Evolutionary conservation across 2,113 vertebrate genomes (phyloP).

Genomic region (Furnarius figulus): DNA sequence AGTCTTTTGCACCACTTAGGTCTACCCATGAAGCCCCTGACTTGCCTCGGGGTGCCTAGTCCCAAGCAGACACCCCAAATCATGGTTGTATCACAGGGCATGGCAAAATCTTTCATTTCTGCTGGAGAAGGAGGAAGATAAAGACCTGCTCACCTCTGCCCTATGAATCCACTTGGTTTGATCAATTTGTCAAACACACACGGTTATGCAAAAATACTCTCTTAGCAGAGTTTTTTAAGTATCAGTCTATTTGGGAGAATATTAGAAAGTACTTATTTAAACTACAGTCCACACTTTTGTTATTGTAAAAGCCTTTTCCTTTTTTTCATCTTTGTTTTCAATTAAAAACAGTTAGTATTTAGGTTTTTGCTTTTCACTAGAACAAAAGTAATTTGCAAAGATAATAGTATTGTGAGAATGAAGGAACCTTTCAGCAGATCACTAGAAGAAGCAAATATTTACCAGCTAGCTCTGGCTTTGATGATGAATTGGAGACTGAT

Average conservation of each 20-base stretch:
- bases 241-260: neutral
- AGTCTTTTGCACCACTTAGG: neutral
- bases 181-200: neutral
- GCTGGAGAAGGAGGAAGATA: neutral
- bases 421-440: constrained; percentile 20
- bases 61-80: neutral
- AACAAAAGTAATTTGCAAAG: constrained; percentile 38
- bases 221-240: neutral
- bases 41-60: neutral
- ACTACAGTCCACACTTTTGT: neutral
- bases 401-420: neutral
- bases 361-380: constrained; percentile 3
- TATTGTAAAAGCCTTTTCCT: neutral
- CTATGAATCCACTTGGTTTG: neutral
- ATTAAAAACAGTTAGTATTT: neutral
- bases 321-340: neutral
- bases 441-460: constrained; percentile 54
- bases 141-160: neutral
- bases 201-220: neutral
- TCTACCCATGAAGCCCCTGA: neutral
- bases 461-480: constrained; percentile 6
- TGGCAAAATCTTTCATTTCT: neutral
- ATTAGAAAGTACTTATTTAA: neutral
- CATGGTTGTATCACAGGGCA: neutral
- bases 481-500: neutral